Evolutionary conservation across 2,888 invertebrate species (phyloP).

Genomic region (Agrotis puta): DNA sequence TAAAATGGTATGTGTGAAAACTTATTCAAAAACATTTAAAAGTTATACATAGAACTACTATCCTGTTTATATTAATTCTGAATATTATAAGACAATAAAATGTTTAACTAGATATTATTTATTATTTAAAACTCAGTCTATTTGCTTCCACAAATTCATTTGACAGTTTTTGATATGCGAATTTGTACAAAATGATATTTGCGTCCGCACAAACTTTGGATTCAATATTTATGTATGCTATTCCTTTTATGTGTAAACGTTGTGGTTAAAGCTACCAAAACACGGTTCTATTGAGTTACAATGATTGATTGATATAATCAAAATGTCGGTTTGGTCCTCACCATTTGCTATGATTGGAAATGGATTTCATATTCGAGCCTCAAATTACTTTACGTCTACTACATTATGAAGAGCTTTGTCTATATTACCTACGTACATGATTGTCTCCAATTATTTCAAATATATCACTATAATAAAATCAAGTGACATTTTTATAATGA

Average conservation of each 20-base stretch:
- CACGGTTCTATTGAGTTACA: slow-evolving; percentile 11
- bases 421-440: slow-evolving; percentile 7
- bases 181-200: slow-evolving; percentile 66
- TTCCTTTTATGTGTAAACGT: slow-evolving; percentile 39
- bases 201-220: slow-evolving; percentile 52
- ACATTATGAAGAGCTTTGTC: slow-evolving; percentile 2
- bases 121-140: slow-evolving; percentile 65
- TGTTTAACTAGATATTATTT: slow-evolving; percentile 47
- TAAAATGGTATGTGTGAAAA: slow-evolving; percentile 53
- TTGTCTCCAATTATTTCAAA: slow-evolving; percentile 3
- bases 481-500: slow-evolving; percentile 18
- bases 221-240: slow-evolving; percentile 38
- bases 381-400: slow-evolving; percentile 4
- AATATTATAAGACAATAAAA: slow-evolving; percentile 72
- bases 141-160: slow-evolving; percentile 61
- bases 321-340: slow-evolving; percentile 35
- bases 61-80: slow-evolving; percentile 64
- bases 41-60: slow-evolving; percentile 62
- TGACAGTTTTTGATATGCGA: slow-evolving; percentile 70
- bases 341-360: slow-evolving; percentile 24
- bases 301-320: slow-evolving; percentile 35
- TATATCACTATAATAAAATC: slow-evolving; percentile 28
- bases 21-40: slow-evolving; percentile 62
- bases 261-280: slow-evolving; percentile 52
- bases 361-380: slow-evolving; percentile 16